Evolutionary conservation across 2,113 vertebrate species (phyloP).

Genomic region (Alligator mississippiensis): DNA sequence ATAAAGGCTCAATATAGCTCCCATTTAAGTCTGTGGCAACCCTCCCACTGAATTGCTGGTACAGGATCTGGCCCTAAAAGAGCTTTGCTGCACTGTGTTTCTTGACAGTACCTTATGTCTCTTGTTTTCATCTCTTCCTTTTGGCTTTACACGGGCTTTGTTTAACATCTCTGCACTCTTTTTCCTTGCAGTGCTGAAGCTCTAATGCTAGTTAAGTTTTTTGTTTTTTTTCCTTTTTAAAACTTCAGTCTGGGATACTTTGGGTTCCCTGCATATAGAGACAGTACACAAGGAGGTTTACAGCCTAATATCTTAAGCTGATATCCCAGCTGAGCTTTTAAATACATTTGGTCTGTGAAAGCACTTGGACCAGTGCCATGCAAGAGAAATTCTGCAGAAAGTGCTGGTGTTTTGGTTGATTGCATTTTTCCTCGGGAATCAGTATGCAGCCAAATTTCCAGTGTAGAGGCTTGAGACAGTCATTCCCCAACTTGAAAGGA

Average conservation of each 20-base stretch:
- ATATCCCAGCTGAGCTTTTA: background rate
- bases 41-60: background rate
- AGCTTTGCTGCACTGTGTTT: background rate
- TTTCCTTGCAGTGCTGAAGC: accelerated
- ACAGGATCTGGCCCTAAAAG: background rate
- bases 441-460: background rate
- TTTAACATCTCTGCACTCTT: background rate
- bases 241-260: background rate
- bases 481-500: background rate
- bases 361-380: background rate
- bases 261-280: background rate
- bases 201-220: background rate
- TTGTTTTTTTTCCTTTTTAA: background rate
- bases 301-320: background rate
- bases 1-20: background rate
- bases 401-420: background rate
- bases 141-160: background rate
- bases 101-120: background rate
- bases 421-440: background rate
- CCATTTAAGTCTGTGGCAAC: background rate
- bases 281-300: background rate
- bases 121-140: background rate
- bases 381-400: background rate
- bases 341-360: background rate
- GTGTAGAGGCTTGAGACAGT: accelerated